These are phyloP conservation scores for Laterallus jamaicensis DNA, from an alignment of 2,113 vertebrate species.

Conservation along the genomic window DNA sequence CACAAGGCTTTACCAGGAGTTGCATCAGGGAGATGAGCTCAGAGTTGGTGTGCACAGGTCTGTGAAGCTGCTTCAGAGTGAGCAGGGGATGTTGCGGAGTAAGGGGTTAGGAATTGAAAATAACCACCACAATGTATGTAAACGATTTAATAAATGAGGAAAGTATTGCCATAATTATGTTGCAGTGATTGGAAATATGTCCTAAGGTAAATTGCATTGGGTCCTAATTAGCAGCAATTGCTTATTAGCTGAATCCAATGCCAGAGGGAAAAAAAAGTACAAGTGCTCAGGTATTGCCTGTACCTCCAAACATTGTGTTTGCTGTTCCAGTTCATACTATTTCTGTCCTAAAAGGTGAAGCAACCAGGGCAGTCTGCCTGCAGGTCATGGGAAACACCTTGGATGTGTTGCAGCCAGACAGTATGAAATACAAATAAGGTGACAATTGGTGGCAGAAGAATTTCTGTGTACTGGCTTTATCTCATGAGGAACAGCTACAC, in stretches of 20 bases:
- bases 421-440: background rate
- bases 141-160: background rate
- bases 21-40: background rate
- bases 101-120: background rate
- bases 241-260: background rate
- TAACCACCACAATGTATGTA: background rate
- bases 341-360: background rate
- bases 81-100: fast-evolving
- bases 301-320: background rate
- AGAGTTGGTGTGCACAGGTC: fast-evolving
- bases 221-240: background rate
- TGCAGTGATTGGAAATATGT: background rate
- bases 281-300: background rate
- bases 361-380: background rate
- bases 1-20: background rate
- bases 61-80: background rate
- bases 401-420: background rate
- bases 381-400: background rate
- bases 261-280: background rate
- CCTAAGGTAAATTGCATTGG: background rate
- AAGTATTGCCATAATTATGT: background rate
- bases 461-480: background rate
- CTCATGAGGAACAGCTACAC: background rate
- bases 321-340: background rate
- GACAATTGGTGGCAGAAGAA: background rate